These are phyloP conservation scores for Cheilosia variabilis DNA, from an alignment of 2,888 invertebrate species.

Conservation along the genomic window DNA sequence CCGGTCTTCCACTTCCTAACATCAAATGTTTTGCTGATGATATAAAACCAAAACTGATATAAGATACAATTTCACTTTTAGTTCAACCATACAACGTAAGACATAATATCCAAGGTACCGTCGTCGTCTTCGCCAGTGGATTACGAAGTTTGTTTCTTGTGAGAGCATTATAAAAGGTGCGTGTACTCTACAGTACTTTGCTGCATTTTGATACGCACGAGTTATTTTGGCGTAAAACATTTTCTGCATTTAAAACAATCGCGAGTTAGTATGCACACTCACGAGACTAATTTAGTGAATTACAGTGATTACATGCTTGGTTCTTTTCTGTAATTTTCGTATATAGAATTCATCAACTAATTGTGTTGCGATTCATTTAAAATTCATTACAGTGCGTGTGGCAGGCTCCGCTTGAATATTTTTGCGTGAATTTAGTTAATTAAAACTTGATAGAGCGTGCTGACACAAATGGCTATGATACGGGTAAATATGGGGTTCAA, in stretches of 20 bases:
- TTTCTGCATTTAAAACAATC: constrained; percentile 5
- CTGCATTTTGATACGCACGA: not conserved
- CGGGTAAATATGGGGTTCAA: constrained; percentile 51
- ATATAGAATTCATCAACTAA: constrained; percentile 6
- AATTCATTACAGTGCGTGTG: constrained; percentile 48
- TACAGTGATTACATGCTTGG: constrained; percentile 28
- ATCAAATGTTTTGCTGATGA: constrained; percentile 11
- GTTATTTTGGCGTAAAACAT: constrained; percentile 1
- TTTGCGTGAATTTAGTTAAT: constrained; percentile 32
- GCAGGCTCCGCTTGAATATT: constrained; percentile 17
- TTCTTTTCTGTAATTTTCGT: not conserved
- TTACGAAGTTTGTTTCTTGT: constrained; percentile 20
- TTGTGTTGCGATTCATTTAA: constrained; percentile 22
- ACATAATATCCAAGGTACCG: constrained; percentile 12
- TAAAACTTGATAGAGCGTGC: constrained; percentile 28
- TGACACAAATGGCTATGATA: constrained; percentile 42
- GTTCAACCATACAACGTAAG: constrained; percentile 46
- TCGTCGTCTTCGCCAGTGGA: constrained; percentile 7
- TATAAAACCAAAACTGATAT: constrained; percentile 64
- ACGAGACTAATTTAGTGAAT: constrained; percentile 35
- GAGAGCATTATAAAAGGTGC: constrained; percentile 28
- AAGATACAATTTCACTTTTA: constrained; percentile 64
- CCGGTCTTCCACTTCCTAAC: constrained; percentile 26
- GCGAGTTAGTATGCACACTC: constrained; percentile 16
- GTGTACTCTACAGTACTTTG: constrained; percentile 1